A percentile compares a stretch with the other conserved stretches of the same genome.
These are phyloP conservation scores for Montipora capricornis DNA, from an alignment of 64 coral and sea anemone species.

Conservation along the genomic window DNA sequence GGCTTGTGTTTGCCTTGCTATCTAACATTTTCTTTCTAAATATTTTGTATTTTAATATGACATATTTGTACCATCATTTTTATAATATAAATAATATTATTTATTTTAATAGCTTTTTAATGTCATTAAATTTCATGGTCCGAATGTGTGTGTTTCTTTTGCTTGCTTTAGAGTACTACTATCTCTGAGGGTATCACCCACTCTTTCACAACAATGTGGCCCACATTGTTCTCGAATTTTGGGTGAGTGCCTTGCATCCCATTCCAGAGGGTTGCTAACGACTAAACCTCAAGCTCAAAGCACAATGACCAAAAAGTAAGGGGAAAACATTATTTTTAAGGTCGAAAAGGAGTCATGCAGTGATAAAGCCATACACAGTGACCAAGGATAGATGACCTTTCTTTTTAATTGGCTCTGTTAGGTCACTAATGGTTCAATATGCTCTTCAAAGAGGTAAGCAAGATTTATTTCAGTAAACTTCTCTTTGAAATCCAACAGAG, in stretches of 20 bases:
- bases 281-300: too few species aligned
- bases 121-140: background rate
- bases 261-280: too few species aligned
- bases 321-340: background rate
- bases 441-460: conserved; percentile 12
- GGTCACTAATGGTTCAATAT: conserved; percentile 11
- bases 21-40: background rate
- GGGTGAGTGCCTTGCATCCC: too few species aligned
- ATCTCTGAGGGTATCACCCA: too few species aligned
- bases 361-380: background rate
- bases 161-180: background rate
- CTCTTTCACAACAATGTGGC: too few species aligned
- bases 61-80: background rate
- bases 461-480: conserved; percentile 2
- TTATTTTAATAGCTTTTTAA: too few species aligned
- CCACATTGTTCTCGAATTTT: too few species aligned
- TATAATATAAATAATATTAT: background rate
- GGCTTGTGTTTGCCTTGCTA: background rate
- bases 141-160: background rate
- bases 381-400: background rate
- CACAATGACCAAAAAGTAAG: too few species aligned
- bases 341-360: background rate
- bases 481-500: background rate
- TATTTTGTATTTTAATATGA: background rate
- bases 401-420: background rate